Conservation (phyloP, 2,113 vertebrate species). For the Hiodon tergisus region DNA sequence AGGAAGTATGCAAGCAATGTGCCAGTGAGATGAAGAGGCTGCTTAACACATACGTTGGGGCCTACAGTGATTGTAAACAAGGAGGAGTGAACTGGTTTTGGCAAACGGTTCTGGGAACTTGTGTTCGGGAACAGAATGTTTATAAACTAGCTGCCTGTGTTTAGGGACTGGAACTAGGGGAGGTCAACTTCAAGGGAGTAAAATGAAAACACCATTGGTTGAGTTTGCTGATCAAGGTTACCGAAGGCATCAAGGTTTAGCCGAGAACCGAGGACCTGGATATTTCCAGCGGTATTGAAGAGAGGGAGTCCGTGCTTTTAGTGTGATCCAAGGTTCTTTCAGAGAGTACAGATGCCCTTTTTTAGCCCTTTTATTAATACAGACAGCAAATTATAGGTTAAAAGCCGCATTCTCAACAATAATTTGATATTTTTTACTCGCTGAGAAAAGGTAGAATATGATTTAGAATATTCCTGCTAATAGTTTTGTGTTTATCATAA, state of each 20-base stretch:
- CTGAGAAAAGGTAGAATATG: background rate
- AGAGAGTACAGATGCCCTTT: background rate
- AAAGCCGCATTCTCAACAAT: background rate
- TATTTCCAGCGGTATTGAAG: background rate
- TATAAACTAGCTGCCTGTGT: background rate
- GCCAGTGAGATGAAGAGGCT: background rate
- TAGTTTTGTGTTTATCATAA: too few relatives aligned
- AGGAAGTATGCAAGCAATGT: too few relatives aligned
- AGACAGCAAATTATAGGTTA: background rate
- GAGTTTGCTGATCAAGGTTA: slow-evolving; percentile 9
- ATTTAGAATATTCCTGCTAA: background rate
- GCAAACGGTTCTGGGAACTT: background rate
- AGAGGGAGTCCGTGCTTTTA: background rate
- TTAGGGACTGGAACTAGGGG: background rate
- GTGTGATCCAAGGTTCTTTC: slow-evolving; percentile 8
- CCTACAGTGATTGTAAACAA: background rate
- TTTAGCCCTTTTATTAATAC: background rate
- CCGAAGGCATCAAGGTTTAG: slow-evolving; percentile 7
- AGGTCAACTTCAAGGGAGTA: background rate
- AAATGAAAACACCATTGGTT: background rate
- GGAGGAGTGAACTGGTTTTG: background rate
- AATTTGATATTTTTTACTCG: background rate
- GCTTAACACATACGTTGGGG: background rate
- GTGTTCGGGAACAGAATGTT: slow-evolving; percentile 11
- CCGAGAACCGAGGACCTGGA: slow-evolving; percentile 13